A percentile compares a stretch with the other conserved stretches of the same genome.
These are phyloP conservation scores for Phengaris alcon DNA, from an alignment of 2,888 invertebrate genomes.

Conservation along the genomic window DNA sequence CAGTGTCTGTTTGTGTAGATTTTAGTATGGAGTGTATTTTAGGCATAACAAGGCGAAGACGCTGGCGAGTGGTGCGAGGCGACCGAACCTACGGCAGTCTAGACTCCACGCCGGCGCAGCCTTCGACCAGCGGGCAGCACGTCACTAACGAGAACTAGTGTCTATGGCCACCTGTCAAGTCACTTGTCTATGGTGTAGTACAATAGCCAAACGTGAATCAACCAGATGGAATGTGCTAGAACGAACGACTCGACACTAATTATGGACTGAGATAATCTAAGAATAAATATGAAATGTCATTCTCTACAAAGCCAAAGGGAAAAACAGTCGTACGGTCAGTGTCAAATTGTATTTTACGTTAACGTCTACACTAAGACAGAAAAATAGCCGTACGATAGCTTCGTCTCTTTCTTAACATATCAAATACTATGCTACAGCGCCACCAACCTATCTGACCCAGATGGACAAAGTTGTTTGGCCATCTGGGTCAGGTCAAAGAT, in stretches of 20 bases:
- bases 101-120: conserved; percentile 61
- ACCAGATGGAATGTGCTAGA: background rate
- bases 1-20: background rate
- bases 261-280: too few species aligned
- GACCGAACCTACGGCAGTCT: conserved; percentile 83
- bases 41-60: conserved; percentile 76
- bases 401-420: too few species aligned
- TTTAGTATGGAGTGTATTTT: conserved; percentile 37
- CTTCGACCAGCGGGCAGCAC: conserved; percentile 62
- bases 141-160: conserved; percentile 66
- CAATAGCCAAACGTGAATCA: background rate
- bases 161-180: conserved; percentile 28
- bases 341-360: too few species aligned
- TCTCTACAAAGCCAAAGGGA: too few species aligned
- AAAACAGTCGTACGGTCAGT: too few species aligned
- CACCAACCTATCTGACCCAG: background rate
- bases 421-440: background rate
- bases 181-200: conserved; percentile 10
- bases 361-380: too few species aligned
- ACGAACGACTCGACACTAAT: too few species aligned
- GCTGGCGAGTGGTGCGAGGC: conserved; percentile 65
- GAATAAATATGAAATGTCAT: too few species aligned
- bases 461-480: background rate
- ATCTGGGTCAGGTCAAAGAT: too few species aligned
- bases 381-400: too few species aligned